Evolutionary conservation across 2,113 vertebrate species (phyloP).

Genomic region (Condylura cristata): DNA sequence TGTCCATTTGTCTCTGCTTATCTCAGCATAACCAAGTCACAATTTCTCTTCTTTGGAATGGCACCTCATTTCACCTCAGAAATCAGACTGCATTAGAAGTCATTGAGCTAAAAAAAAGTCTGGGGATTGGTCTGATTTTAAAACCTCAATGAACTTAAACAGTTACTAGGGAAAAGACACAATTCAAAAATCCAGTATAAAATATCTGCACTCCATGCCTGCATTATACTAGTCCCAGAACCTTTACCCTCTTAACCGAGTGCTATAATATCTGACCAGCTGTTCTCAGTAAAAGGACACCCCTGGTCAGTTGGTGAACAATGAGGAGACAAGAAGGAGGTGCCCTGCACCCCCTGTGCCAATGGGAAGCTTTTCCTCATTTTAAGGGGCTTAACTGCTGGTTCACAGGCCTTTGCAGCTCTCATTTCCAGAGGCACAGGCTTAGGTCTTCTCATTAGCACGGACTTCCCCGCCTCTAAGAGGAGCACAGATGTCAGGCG

Average conservation of each 20-base stretch:
- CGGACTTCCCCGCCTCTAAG: constrained; percentile 61
- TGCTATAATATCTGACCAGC: neutral
- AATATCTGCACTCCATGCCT: neutral
- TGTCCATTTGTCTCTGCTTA: neutral
- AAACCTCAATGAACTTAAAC: constrained; percentile 22
- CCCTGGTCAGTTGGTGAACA: neutral
- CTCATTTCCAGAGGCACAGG: neutral
- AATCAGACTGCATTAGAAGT: constrained; percentile 28
- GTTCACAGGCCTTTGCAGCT: constrained; percentile 39
- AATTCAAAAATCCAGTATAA: neutral
- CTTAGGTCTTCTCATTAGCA: constrained; percentile 69
- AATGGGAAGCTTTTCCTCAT: neutral
- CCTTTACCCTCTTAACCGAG: neutral
- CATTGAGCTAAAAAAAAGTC: neutral
- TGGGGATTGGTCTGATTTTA: neutral
- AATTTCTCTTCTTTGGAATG: constrained; percentile 1
- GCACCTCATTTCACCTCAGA: neutral
- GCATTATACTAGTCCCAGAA: neutral
- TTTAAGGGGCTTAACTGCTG: neutral
- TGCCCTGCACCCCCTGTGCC: neutral
- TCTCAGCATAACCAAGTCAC: neutral
- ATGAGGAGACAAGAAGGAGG: neutral
- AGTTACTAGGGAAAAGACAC: neutral
- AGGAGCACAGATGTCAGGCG: constrained; percentile 75
- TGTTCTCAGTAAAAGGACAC: neutral